Evolutionary conservation across 1,140 invertebrate species (phyloP).

Genomic region (Hycleus cichorii): DNA sequence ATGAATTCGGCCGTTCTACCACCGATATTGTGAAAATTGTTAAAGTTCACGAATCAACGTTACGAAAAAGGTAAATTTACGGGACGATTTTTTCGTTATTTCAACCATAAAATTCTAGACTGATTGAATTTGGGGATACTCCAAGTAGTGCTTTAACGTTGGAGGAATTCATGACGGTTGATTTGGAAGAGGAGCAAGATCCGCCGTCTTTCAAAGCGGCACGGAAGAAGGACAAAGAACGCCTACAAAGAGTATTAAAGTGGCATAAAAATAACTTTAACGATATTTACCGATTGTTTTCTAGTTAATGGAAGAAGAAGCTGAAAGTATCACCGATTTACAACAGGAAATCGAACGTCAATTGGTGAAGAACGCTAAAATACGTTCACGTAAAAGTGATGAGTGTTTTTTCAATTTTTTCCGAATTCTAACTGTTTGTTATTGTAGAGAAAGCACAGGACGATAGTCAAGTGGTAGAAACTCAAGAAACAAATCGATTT

Average conservation of each 20-base stretch:
- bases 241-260: conserved; percentile 58
- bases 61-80: conserved; percentile 67
- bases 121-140: conserved; percentile 94
- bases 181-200: conserved; percentile 94
- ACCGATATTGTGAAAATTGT: conserved; percentile 91
- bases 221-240: conserved; percentile 76
- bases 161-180: conserved; percentile 95
- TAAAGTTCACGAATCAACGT: conserved; percentile 90
- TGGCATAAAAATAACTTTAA: background rate
- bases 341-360: conserved; percentile 70
- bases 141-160: conserved; percentile 83
- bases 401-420: too few species aligned
- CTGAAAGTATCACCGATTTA: conserved; percentile 58
- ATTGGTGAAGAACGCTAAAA: conserved; percentile 55
- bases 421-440: background rate
- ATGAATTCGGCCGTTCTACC: conserved; percentile 83
- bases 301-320: conserved; percentile 56
- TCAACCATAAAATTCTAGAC: conserved; percentile 40
- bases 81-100: background rate
- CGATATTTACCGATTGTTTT: background rate
- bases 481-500: conserved; percentile 40
- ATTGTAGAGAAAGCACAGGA: conserved; percentile 5
- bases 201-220: conserved; percentile 90
- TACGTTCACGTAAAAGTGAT: background rate
- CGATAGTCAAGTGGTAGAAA: background rate